phyloP scores from a whole-genome alignment of 2,113 vertebrate species.

The Chiloscyllium plagiosum region DNA sequence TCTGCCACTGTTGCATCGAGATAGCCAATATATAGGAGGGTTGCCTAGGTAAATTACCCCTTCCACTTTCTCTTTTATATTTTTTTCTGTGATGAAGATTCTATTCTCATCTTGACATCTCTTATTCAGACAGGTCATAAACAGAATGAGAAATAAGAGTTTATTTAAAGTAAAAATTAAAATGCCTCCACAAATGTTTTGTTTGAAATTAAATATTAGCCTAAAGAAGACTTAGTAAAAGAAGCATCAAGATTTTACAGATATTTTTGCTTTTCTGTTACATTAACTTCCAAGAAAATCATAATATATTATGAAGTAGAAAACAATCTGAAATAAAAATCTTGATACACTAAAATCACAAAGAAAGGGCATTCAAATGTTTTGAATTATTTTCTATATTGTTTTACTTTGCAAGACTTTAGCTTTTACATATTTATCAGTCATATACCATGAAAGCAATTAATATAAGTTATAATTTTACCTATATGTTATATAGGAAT shows the following conservation, averaged over 20 bases:
- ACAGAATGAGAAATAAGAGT: not conserved
- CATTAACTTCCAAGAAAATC: not conserved
- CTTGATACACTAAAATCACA: not conserved
- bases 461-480: no score
- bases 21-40: not conserved
- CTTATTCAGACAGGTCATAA: not conserved
- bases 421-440: not conserved
- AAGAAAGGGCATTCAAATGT: not conserved
- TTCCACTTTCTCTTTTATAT: not conserved
- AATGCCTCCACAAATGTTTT: not conserved
- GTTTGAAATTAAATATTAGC: not conserved
- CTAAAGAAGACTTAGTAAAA: not conserved
- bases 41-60: not conserved
- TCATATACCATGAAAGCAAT: not conserved
- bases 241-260: not conserved
- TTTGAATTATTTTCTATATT: not conserved
- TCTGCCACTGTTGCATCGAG: not conserved
- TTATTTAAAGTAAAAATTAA: not conserved
- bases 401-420: not conserved
- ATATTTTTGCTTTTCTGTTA: not conserved
- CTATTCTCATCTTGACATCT: not conserved
- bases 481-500: not conserved
- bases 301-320: not conserved
- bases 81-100: not conserved
- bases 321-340: slow-evolving; percentile 10